Evolutionary conservation across 2,888 invertebrate species (phyloP), one percentile per base, ranked within the genome.

Genomic region (Drosophila recens): DNA sequence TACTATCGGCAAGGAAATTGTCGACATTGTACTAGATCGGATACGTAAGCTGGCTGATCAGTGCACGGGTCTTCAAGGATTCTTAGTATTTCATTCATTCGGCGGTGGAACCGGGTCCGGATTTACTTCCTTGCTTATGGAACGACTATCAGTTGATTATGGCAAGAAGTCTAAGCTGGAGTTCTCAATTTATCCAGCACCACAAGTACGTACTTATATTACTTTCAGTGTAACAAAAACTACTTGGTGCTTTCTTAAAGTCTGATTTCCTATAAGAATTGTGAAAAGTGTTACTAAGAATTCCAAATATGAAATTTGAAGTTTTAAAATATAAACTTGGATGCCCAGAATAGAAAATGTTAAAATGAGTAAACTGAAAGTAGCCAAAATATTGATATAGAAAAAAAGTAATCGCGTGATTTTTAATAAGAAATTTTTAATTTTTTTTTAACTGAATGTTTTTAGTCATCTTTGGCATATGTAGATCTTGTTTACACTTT

Each of bases 181-280:
- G 93, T 98, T 98, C 93, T 96, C 97, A 63, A 97, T 98, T 86
- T 98, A 98, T 92, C 98, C 98, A 9, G 98, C 98, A 10, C 98
- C 98, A 6, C 97, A 97, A 94, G 97, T 96, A 93, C 91, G 92
- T 74, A 93, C 91, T 92, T 74, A 52, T 20, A 2, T 36, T 13
- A 40, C 9, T 3, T 23, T 20, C 23, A 6, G 33, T 4, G 10
- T 42, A 17, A 17, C 4, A 10, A 42, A 17, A 15, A 1, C 17
- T 42, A 17, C 42, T 10, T 17, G 9, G 15, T 15, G 10, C 42
- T 42, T 17, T 42, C 40, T 11, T 36, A 4, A 36, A 23, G 23
- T 23, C 23, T 23, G 23, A 23, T 23, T 23, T 4, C 23, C 23
- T 23, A 23, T 4, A 23, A 23, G 23, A 23, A 23, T n/a, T 23